Percentiles rank a stretch among this genome's conserved stretches.
Conservation (phyloP, 2,797 vertebrate species). For the Acipenser ruthenus region DNA sequence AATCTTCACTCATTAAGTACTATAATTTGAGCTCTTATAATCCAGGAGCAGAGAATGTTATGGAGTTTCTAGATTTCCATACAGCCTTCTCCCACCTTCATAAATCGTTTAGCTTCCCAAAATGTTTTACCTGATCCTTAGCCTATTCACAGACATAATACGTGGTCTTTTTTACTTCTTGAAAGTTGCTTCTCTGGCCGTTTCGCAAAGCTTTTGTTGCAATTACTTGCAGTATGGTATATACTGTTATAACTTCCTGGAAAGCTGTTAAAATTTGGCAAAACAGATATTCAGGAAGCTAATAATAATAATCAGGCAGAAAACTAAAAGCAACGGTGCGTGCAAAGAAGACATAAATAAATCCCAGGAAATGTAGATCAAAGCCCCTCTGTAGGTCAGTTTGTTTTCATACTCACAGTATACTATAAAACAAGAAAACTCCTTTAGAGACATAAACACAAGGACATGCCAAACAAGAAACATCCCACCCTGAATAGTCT, state of each 20-base stretch:
- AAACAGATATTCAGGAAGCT: slow-evolving; percentile 52
- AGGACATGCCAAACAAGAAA: slow-evolving; percentile 79
- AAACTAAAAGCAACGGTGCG: slow-evolving; percentile 43
- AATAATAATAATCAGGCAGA: slow-evolving; percentile 45
- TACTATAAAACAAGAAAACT: slow-evolving; percentile 70
- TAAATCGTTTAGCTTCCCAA: too few relatives aligned
- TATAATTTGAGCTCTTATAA: too few relatives aligned
- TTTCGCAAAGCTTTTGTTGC: too few relatives aligned
- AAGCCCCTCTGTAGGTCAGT: slow-evolving; percentile 67
- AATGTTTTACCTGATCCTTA: too few relatives aligned
- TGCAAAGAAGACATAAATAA: slow-evolving; percentile 81
- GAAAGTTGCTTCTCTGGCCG: too few relatives aligned
- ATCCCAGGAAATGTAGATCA: slow-evolving; percentile 86
- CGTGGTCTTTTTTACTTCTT: too few relatives aligned
- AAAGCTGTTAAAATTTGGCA: slow-evolving; percentile 46
- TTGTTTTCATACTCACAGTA: slow-evolving; percentile 81
- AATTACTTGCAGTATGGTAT: too few relatives aligned
- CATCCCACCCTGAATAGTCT: slow-evolving; percentile 70
- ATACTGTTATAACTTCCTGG: slow-evolving; percentile 60
- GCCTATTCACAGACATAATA: too few relatives aligned
- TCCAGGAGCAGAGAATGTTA: too few relatives aligned
- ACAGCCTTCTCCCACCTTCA: too few relatives aligned
- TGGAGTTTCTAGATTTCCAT: too few relatives aligned
- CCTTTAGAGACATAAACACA: slow-evolving; percentile 57
- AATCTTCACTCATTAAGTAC: too few relatives aligned